These are phyloP conservation scores for Sycophila texana DNA, from an alignment of 2,888 invertebrate genomes.

Conservation along the genomic window DNA sequence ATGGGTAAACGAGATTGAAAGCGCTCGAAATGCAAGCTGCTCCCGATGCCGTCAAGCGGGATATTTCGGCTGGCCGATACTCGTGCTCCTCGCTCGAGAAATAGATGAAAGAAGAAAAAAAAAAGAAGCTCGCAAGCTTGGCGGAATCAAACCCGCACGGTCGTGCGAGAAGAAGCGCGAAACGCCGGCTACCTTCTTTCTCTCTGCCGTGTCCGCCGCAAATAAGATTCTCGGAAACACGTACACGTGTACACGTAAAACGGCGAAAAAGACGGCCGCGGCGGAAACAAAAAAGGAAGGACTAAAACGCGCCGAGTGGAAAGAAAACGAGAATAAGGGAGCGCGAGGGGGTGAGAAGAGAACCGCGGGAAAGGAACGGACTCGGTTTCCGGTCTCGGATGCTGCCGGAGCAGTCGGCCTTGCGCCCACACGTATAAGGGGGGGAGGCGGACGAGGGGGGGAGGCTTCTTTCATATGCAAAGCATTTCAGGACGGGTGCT, in stretches of 20 bases:
- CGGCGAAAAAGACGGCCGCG: slow-evolving; percentile 1
- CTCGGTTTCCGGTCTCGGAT: slow-evolving; percentile 28
- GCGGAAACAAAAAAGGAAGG: neutral
- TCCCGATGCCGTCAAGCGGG: no score
- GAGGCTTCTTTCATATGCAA: slow-evolving; percentile 73
- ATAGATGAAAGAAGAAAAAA: no score
- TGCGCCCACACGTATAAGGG: neutral
- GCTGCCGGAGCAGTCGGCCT: neutral
- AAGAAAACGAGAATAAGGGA: neutral
- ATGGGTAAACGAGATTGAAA: no score
- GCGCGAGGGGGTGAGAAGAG: neutral
- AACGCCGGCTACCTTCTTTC: neutral
- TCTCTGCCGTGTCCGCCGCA: neutral
- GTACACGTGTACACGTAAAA: slow-evolving; percentile 32
- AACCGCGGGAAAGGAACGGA: slow-evolving; percentile 11
- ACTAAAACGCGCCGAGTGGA: neutral
- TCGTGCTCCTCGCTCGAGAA: no score
- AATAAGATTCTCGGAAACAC: slow-evolving; percentile 26
- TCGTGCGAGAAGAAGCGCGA: neutral
- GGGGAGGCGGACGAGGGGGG: slow-evolving; percentile 22
- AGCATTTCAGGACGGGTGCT: slow-evolving; percentile 65
- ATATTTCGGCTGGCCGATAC: no score
- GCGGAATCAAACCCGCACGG: slow-evolving; percentile 10
- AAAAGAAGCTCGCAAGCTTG: neutral
- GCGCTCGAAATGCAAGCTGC: no score